phyloP scores from a whole-genome alignment of 2,888 invertebrate genomes.

The Mythimna albipuncta region DNA sequence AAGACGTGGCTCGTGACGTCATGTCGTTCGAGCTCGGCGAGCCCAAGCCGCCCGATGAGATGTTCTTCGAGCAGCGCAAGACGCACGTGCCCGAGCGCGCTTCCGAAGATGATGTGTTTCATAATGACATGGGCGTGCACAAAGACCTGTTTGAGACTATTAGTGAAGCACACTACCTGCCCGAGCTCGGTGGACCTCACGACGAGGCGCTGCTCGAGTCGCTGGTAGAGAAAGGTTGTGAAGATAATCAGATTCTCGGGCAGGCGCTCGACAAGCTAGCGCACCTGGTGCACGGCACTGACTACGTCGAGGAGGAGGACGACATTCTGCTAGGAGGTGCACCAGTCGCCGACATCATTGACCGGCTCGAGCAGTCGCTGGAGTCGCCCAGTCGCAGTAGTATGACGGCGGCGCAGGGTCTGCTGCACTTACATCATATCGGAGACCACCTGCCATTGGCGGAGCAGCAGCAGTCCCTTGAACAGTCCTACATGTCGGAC shows the following conservation, averaged over 20 bases:
- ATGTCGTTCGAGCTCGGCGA: slow-evolving; percentile 86
- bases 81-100: slow-evolving; percentile 72
- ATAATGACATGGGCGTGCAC: slow-evolving; percentile 80
- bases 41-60: slow-evolving; percentile 78
- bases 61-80: slow-evolving; percentile 82
- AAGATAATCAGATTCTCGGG: slow-evolving; percentile 90
- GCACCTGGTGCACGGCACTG: slow-evolving; percentile 81
- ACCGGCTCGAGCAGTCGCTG: slow-evolving; percentile 92
- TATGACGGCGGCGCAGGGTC: slow-evolving; percentile 85
- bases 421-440: slow-evolving; percentile 84
- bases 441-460: slow-evolving; percentile 78
- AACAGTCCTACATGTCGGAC: slow-evolving; percentile 82
- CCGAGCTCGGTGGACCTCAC: slow-evolving; percentile 84
- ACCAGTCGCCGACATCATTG: slow-evolving; percentile 91
- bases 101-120: slow-evolving; percentile 76
- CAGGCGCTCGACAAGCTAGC: slow-evolving; percentile 86
- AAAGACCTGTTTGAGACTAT: slow-evolving; percentile 88
- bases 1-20: slow-evolving; percentile 81
- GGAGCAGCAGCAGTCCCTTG: slow-evolving; percentile 80
- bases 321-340: slow-evolving; percentile 85
- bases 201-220: slow-evolving; percentile 91
- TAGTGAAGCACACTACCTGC: slow-evolving; percentile 87
- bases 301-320: slow-evolving; percentile 87
- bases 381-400: slow-evolving; percentile 86
- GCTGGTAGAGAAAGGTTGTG: slow-evolving; percentile 91